These are phyloP conservation scores for Rhingia campestris DNA, from an alignment of 2,888 invertebrate genomes.

Conservation along the genomic window DNA sequence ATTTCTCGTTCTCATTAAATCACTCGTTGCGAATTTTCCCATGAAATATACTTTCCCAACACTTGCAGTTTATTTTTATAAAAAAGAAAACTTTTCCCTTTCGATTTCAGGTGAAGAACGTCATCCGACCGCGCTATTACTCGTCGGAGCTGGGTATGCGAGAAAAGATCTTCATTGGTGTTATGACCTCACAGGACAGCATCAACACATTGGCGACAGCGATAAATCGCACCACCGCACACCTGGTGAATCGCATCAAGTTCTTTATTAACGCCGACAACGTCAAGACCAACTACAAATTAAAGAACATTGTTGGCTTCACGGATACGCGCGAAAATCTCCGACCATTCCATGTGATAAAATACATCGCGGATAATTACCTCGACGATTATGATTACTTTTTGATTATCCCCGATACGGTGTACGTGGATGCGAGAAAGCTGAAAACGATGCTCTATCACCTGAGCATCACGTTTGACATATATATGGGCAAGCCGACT, in stretches of 20 bases:
- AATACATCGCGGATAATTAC: constrained; percentile 95
- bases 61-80: constrained; percentile 25
- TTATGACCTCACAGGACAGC: constrained; percentile 90
- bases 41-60: constrained; percentile 6
- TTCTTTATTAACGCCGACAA: constrained; percentile 89
- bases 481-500: constrained; percentile 89
- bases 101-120: constrained; percentile 83
- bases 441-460: constrained; percentile 88
- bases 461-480: constrained; percentile 92
- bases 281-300: constrained; percentile 84
- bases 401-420: constrained; percentile 92
- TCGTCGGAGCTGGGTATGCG: constrained; percentile 97
- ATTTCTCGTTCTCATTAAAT: constrained; percentile 34
- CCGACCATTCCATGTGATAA: constrained; percentile 93
- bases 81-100: constrained; percentile 48
- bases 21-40: constrained; percentile 27
- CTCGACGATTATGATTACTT: constrained; percentile 96
- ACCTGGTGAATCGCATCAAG: constrained; percentile 91
- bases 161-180: constrained; percentile 93
- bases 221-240: constrained; percentile 94
- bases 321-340: constrained; percentile 90
- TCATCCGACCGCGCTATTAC: constrained; percentile 94
- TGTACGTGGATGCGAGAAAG: constrained; percentile 91
- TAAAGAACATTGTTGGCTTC: constrained; percentile 92
- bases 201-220: constrained; percentile 90